Evolutionary conservation across 92 coral and sea anemone genomes (phyloP), one percentile per base, ranked within the genome.

Genomic region (Palythoa caribaeorum): DNA sequence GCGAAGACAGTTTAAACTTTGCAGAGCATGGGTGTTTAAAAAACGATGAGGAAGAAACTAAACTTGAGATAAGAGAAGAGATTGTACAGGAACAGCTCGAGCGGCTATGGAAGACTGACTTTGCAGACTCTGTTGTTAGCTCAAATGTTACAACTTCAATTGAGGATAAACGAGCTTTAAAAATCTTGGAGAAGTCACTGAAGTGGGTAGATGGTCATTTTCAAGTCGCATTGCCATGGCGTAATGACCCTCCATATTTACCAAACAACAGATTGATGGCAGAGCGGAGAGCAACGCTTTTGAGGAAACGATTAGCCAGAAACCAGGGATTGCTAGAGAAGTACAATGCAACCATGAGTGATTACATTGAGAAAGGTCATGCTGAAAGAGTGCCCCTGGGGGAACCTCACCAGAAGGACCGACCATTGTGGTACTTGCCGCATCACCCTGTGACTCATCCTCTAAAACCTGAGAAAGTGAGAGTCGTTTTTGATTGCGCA

Each of bases 211-310:
- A 91, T 48, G 80, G 84, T 5, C 92, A 91, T 57, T 88, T 80
- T 73, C 83, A 88, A 72, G 75, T 91, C 21, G 96, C 89, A 44
- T 53, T 93, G 80, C 92, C 92, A 65, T 93, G 94, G 94, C 68
- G 84, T 71, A 71, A 78, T 40, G 84, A 87, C 35, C 86, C 84
- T 0, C 93, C 91, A 28, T 80, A 65, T 50, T 70, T 88, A 38
- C 89, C 92, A 71, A 91, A 93, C 28, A 88, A 91, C 80, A 68
- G 92, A 13, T 28, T n/a, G 14, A 35, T 93, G 80, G 94, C 92
- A 69, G 92, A 88, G 76, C 71, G 84, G 17, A 71, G 89, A 63
- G 79, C 83, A 38, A 68, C 50, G 38, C 88, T 78, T 52, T 84
- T 93, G 59, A 90, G 66, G 85, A 87, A 83, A 76, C 77, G 84